These are phyloP conservation scores for Heliocidaris erythrogramma DNA, from an alignment of 35 echinoderm and acorn worm species.

Conservation along the genomic window DNA sequence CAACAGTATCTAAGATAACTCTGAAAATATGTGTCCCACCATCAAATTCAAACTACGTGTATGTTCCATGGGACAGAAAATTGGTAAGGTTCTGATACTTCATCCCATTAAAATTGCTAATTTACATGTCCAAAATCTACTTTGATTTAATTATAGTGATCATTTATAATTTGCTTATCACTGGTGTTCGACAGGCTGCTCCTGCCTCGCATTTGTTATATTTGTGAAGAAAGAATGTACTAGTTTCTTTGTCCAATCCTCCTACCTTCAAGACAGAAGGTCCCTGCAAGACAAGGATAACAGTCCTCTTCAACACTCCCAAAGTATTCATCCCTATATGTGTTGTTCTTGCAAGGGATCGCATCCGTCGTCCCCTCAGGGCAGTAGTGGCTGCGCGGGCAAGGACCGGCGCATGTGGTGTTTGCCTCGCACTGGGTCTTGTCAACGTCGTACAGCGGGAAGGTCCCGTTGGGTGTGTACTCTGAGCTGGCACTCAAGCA, in stretches of 20 bases:
- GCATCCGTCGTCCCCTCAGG: conserved; percentile 85
- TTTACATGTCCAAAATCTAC: too few relatives aligned
- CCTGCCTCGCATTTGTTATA: too few relatives aligned
- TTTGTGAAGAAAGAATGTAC: background rate
- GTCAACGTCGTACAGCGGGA: conserved; percentile 67
- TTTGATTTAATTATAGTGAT: too few relatives aligned
- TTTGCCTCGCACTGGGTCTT: conserved; percentile 82
- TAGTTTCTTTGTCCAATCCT: background rate
- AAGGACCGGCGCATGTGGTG: conserved; percentile 88
- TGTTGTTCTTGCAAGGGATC: conserved; percentile 79
- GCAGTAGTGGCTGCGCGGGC: conserved; percentile 89
- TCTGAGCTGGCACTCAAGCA: conserved; percentile 82
- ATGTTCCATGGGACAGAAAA: too few relatives aligned
- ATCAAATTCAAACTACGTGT: too few relatives aligned
- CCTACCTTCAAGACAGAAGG: conserved; percentile 89
- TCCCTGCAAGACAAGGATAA: conserved; percentile 72
- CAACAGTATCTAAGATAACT: too few relatives aligned
- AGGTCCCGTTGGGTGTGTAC: conserved; percentile 71
- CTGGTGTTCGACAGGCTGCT: too few relatives aligned
- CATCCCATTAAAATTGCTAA: too few relatives aligned
- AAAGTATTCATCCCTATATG: conserved; percentile 69
- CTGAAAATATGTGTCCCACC: too few relatives aligned
- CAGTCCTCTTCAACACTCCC: conserved; percentile 85
- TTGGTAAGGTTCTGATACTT: too few relatives aligned
- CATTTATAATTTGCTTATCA: too few relatives aligned